Evolutionary conservation across 1,140 invertebrate genomes (phyloP).

Genomic region (Drosophila virilis): DNA sequence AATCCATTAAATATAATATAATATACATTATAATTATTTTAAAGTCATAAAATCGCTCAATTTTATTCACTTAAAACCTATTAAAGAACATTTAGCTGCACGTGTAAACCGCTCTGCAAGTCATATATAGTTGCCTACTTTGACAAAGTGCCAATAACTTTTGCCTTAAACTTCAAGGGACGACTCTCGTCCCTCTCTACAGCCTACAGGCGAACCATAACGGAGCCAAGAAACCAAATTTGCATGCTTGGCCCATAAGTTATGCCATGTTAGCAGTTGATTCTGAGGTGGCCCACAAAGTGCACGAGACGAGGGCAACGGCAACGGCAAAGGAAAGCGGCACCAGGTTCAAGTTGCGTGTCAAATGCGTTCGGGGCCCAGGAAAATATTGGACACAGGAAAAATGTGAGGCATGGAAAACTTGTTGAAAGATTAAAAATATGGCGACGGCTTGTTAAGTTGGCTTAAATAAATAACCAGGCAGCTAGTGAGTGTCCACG

Average conservation of each 20-base stretch:
- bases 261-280: constrained; percentile 83
- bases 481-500: constrained; percentile 13
- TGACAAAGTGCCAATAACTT: constrained; percentile 81
- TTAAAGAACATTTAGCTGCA: background rate
- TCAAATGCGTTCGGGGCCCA: constrained; percentile 55
- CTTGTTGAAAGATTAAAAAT: constrained; percentile 65
- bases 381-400: background rate
- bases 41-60: background rate
- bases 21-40: no score
- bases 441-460: constrained; percentile 40
- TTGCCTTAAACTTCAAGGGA: constrained; percentile 46
- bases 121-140: constrained; percentile 30
- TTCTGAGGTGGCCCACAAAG: constrained; percentile 54
- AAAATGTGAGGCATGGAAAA: constrained; percentile 33
- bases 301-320: constrained; percentile 21
- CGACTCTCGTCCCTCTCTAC: constrained; percentile 32
- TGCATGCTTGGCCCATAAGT: constrained; percentile 72
- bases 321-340: background rate
- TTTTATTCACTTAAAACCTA: background rate
- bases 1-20: background rate
- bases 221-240: constrained; percentile 52
- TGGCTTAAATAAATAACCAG: constrained; percentile 41
- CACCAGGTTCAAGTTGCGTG: constrained; percentile 60
- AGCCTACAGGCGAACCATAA: constrained; percentile 39
- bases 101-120: constrained; percentile 23